Base-by-base conservation (phyloP, 2,888 invertebrate genomes). In the Schizotus pectinicornis region DNA sequence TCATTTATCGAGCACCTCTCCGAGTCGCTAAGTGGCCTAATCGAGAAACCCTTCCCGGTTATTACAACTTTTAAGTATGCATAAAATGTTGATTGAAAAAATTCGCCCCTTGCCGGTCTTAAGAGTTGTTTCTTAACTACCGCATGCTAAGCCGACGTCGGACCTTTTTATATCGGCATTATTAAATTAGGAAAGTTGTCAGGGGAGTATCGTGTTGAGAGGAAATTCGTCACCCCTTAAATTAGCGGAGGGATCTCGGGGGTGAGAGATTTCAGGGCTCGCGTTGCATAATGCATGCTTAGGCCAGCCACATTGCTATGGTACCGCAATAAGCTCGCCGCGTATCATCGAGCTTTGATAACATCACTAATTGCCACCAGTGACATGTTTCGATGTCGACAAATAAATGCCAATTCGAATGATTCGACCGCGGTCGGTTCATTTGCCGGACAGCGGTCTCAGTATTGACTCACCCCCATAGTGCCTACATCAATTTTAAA, bases 141-240 rank as follows among this genome's bases (percentile, higher is more conserved):
- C 13, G 13, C 39, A 9, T 12, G 12, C 41, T 49, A 43, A 38
- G 50, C 54, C 11, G 5, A 14, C 42, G 39, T 33, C 8, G 13
- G 42, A 8, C 1, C 45, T 47, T 34, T 43, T 47, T 53, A 47
- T 43, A 42, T 48, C 53, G 38, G n/a, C 11, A 49, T 59, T 54
- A 54, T 59, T 52, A 53, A 59, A 53, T 48, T 55, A 48, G 48
- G 42, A 31, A 22, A 13, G 36, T 43, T 41, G 32, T 51, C 13
- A 34, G 30, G 50, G 56, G 51, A 46, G 35, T 33, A 51, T 49
- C 36, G 43, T 34, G 51, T 31, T 14, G 51, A 56, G 51, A 56
- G 56, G 46, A 46, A 51, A 51, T 56, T 51, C 51, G 51, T 56
- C 56, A 56, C 56, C 43, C 39, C 34, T 41, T 51, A 51, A 56